Evolutionary conservation across 2,797 vertebrate genomes (phyloP).

Genomic region (Gymnothorax reevesii): DNA sequence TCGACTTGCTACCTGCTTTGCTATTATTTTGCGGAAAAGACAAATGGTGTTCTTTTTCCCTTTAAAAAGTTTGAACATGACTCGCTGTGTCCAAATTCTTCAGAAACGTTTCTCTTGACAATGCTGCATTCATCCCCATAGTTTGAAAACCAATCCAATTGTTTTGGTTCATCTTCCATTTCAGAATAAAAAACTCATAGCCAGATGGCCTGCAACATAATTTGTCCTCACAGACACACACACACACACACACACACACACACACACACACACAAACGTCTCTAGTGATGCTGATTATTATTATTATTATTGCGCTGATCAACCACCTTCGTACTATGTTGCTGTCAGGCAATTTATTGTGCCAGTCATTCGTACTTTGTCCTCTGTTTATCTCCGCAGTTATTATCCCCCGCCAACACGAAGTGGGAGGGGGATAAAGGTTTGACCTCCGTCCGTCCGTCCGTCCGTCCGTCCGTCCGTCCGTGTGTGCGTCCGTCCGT

Average conservation of each 20-base stretch:
- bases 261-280: not conserved
- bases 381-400: too few species aligned
- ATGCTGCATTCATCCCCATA: not conserved
- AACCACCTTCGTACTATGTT: not conserved
- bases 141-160: not conserved
- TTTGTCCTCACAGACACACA: not conserved
- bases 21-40: not conserved
- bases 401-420: too few species aligned
- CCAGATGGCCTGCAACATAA: not conserved
- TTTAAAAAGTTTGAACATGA: not conserved
- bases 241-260: not conserved
- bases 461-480: too few species aligned
- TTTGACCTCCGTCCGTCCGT: too few species aligned
- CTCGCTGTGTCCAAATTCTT: not conserved
- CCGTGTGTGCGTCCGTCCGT: too few species aligned
- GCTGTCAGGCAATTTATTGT: not conserved
- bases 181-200: not conserved
- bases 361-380: not conserved
- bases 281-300: not conserved
- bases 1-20: not conserved
- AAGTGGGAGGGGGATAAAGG: too few species aligned
- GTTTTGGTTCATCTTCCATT: not conserved
- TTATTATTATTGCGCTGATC: not conserved
- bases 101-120: not conserved
- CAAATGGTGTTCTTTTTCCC: too few species aligned